phyloP scores from a whole-genome alignment of 2,888 invertebrate genomes.

The Drosophila hamatofila region DNA sequence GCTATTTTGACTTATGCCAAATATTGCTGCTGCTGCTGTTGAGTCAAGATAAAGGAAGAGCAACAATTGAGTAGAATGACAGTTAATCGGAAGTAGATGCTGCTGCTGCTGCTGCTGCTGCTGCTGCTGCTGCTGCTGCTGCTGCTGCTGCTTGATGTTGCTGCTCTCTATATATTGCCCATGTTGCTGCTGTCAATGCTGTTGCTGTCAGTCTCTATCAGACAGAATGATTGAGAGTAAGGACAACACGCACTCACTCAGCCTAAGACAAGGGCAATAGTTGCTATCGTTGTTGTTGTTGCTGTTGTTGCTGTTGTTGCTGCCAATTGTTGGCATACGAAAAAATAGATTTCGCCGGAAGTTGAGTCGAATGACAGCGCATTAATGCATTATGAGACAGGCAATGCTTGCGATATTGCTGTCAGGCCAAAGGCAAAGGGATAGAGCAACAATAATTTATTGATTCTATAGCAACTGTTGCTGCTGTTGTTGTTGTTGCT shows the following conservation, averaged over 20 bases:
- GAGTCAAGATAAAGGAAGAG: not conserved
- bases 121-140: no score
- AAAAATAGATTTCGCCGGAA: not conserved
- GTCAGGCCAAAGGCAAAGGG: not conserved
- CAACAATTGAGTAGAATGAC: not conserved
- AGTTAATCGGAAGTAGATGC: not conserved
- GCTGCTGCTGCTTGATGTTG: not conserved
- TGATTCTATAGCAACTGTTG: not conserved
- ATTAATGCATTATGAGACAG: not conserved
- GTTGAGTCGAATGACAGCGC: not conserved
- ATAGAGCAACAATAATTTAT: not conserved
- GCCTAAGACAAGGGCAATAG: not conserved
- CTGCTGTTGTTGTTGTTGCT: not conserved
- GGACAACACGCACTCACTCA: not conserved
- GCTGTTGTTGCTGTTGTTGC: not conserved
- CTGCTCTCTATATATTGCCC: not conserved
- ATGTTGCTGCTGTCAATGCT: slow-evolving; percentile 1
- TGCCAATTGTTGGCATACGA: not conserved
- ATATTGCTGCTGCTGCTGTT: not conserved
- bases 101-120: not conserved
- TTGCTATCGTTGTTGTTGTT: not conserved
- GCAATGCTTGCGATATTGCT: not conserved
- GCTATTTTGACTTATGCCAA: not conserved
- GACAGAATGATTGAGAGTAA: not conserved
- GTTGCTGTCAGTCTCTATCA: slow-evolving; percentile 6